These are phyloP conservation scores for Polyommatus iphigenia DNA, from an alignment of 2,888 invertebrate species.

Conservation along the genomic window DNA sequence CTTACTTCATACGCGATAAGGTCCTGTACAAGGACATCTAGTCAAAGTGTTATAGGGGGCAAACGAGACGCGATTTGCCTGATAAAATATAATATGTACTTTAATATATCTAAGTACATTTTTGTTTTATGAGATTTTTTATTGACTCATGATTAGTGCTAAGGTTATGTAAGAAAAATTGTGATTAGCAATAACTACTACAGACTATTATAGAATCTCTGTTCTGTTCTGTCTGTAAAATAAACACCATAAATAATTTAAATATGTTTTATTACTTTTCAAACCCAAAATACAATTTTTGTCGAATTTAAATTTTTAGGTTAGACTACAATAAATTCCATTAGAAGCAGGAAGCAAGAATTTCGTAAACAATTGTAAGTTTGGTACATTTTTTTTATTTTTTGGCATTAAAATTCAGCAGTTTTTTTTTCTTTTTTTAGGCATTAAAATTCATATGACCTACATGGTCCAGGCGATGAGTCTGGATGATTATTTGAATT, in stretches of 20 bases:
- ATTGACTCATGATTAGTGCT: too few species aligned
- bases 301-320: neutral
- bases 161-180: too few species aligned
- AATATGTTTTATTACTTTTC: neutral
- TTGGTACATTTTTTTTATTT: neutral
- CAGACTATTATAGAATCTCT: too few species aligned
- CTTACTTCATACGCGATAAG: neutral
- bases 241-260: too few species aligned
- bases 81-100: neutral
- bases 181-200: too few species aligned
- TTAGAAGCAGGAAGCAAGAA: neutral
- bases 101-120: too few species aligned
- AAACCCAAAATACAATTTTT: neutral
- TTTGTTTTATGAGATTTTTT: too few species aligned
- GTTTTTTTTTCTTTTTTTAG: neutral
- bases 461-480: neutral
- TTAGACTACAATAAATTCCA: neutral
- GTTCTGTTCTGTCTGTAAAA: too few species aligned
- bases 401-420: neutral
- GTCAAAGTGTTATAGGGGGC: neutral
- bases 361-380: neutral
- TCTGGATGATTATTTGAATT: constrained; percentile 13
- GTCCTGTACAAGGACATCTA: neutral
- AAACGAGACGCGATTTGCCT: neutral
- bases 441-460: neutral